These are phyloP conservation scores for Drosophila tani DNA, from an alignment of 1,140 invertebrate genomes.

Conservation along the genomic window DNA sequence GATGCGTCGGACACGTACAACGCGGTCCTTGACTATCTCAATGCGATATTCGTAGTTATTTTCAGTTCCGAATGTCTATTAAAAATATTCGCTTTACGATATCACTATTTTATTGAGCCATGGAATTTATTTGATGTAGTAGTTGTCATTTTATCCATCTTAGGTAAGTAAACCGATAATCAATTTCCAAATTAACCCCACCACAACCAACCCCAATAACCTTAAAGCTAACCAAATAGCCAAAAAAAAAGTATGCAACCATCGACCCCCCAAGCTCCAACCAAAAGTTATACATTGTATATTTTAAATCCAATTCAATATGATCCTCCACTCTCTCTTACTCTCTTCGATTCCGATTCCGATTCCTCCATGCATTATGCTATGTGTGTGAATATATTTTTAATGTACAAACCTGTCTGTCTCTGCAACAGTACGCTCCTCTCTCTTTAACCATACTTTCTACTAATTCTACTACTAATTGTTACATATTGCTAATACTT, in stretches of 20 bases:
- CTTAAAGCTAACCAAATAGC: constrained; percentile 25
- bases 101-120: constrained; percentile 99
- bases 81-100: constrained; percentile 98
- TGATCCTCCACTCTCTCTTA: constrained; percentile 22
- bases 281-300: constrained; percentile 13
- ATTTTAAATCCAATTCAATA: constrained; percentile 40
- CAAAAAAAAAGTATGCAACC: constrained; percentile 48
- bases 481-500: constrained; percentile 65
- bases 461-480: constrained; percentile 45
- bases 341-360: constrained; percentile 14
- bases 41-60: constrained; percentile 99
- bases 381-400: constrained; percentile 27
- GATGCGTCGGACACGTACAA: constrained; percentile 93
- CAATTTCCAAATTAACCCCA: constrained; percentile 46
- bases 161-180: constrained; percentile 89
- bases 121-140: constrained; percentile 99
- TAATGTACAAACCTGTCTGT: constrained; percentile 47
- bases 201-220: constrained; percentile 29
- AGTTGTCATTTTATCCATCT: constrained; percentile 99
- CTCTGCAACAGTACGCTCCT: constrained; percentile 65
- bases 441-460: constrained; percentile 55
- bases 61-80: constrained; percentile 98
- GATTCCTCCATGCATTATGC: constrained; percentile 31
- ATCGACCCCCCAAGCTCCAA: constrained; percentile 51
- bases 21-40: constrained; percentile 94